Evolutionary conservation across 2,888 invertebrate genomes (phyloP).

Genomic region (Eilema sororculum): DNA sequence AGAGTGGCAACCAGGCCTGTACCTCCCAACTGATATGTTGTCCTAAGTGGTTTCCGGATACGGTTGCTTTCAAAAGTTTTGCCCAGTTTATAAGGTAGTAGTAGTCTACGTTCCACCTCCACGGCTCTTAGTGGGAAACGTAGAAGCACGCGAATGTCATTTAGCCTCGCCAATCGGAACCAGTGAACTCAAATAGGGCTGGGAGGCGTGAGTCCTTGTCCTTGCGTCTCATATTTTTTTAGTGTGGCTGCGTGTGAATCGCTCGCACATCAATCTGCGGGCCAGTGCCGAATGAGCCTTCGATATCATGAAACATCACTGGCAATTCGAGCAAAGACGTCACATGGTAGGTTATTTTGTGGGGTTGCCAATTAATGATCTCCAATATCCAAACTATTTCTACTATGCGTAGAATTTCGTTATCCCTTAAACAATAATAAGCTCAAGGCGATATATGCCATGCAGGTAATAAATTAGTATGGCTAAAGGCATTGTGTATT

Average conservation of each 20-base stretch:
- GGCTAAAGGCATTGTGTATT: conserved; percentile 23
- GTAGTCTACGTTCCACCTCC: not conserved
- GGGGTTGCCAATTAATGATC: not conserved
- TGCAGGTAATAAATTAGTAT: conserved; percentile 22
- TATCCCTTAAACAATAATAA: not conserved
- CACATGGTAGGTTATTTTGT: not conserved
- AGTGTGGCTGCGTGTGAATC: not conserved
- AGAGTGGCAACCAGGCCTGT: not conserved
- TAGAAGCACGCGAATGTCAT: no score
- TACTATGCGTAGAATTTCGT: not conserved
- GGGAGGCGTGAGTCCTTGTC: no score
- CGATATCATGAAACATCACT: not conserved
- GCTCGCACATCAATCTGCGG: not conserved
- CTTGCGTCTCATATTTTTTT: not conserved
- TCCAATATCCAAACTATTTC: not conserved
- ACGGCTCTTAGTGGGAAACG: not conserved
- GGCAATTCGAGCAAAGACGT: not conserved
- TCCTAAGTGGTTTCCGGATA: not conserved
- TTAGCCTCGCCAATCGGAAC: no score
- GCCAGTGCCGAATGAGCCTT: not conserved
- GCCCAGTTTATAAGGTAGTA: not conserved
- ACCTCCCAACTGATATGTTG: not conserved
- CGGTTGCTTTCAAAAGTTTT: not conserved
- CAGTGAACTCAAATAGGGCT: not conserved
- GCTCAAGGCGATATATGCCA: not conserved